These are phyloP conservation scores for Lerista edwardsae DNA, from an alignment of 2,797 vertebrate genomes.

Conservation along the genomic window DNA sequence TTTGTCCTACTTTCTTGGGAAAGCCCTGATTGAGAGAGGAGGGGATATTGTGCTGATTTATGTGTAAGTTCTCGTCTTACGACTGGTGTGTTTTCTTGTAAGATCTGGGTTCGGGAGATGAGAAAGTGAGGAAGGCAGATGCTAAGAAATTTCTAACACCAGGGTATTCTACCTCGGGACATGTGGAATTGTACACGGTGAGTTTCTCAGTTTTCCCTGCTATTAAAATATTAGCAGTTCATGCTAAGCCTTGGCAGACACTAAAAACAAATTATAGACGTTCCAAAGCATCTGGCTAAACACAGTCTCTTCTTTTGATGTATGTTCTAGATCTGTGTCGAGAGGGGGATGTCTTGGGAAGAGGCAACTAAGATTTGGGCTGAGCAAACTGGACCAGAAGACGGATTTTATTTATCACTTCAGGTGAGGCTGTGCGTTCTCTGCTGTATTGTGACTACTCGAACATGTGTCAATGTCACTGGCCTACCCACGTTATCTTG, in stretches of 20 bases:
- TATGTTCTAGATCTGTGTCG: slow-evolving; percentile 89
- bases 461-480: neutral
- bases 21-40: neutral
- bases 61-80: neutral
- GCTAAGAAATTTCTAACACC: slow-evolving; percentile 96
- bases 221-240: neutral
- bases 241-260: neutral
- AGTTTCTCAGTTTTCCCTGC: slow-evolving; percentile 48
- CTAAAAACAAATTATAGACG: neutral
- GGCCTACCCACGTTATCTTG: neutral
- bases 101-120: slow-evolving; percentile 97
- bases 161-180: slow-evolving; percentile 95
- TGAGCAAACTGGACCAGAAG: slow-evolving; percentile 92
- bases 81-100: neutral
- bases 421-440: slow-evolving; percentile 80
- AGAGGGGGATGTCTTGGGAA: slow-evolving; percentile 98
- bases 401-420: slow-evolving; percentile 93
- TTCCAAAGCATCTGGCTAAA: neutral
- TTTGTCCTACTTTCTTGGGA: neutral
- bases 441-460: neutral
- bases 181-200: slow-evolving; percentile 95
- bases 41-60: neutral
- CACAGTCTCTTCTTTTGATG: rapidly evolving
- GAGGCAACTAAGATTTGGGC: slow-evolving; percentile 96
- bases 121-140: slow-evolving; percentile 94